Conservation (phyloP, 1,140 invertebrate species). For the Drosophila micromelanica region DNA sequence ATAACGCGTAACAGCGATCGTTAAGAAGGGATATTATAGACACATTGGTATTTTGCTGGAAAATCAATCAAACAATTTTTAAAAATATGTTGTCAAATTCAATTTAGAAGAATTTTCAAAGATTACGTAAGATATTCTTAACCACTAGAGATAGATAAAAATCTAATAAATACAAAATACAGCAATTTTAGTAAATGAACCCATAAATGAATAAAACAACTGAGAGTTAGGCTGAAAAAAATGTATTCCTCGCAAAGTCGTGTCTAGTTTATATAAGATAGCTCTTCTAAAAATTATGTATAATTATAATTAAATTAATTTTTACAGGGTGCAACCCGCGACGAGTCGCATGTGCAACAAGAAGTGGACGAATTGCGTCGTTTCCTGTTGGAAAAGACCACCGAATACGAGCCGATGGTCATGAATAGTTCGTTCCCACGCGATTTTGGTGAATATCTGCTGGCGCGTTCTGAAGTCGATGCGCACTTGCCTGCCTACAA, state of each 20-base stretch:
- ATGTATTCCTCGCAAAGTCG: not conserved
- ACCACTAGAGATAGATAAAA: too few relatives aligned
- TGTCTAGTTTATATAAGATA: not conserved
- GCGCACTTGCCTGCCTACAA: conserved; percentile 88
- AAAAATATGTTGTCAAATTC: too few relatives aligned
- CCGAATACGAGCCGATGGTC: conserved; percentile 85
- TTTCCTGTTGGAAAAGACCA: conserved; percentile 93
- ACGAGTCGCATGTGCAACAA: conserved; percentile 87
- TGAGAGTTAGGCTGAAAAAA: not conserved
- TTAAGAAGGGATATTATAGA: too few relatives aligned
- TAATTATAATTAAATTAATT: conserved; percentile 1
- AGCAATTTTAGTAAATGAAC: too few relatives aligned
- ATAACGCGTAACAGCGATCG: too few relatives aligned
- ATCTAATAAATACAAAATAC: too few relatives aligned
- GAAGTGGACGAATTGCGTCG: conserved; percentile 91
- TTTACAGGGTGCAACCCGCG: conserved; percentile 70
- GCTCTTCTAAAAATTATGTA: not conserved
- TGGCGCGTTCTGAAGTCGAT: conserved; percentile 89
- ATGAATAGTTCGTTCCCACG: conserved; percentile 88
- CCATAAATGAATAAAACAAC: too few relatives aligned
- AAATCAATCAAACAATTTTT: too few relatives aligned
- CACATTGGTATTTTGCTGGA: too few relatives aligned
- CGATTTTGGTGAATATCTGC: conserved; percentile 89
- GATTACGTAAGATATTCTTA: too few relatives aligned
- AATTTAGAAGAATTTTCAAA: too few relatives aligned